Conservation (phyloP, 2,888 invertebrate genomes). For the Erebia palarica region DNA sequence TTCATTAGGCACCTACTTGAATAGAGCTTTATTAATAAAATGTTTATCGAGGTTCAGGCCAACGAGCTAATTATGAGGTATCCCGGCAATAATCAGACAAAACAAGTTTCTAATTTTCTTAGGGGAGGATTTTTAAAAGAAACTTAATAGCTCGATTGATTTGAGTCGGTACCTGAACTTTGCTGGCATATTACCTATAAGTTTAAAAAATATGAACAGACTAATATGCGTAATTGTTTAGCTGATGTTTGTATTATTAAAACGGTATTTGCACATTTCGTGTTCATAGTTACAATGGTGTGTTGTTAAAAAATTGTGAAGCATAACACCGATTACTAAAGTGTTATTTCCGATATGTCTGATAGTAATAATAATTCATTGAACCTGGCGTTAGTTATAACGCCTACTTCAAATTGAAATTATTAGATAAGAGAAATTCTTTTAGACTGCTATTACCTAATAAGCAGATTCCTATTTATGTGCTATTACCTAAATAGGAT, state of each 20-base stretch:
- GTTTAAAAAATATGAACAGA: too few species aligned
- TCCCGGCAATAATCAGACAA: neutral
- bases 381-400: neutral
- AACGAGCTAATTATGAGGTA: neutral
- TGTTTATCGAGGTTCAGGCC: slow-evolving; percentile 7
- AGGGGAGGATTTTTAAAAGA: neutral
- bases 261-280: too few species aligned
- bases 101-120: slow-evolving; percentile 5
- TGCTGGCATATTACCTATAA: too few species aligned
- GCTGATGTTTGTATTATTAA: too few species aligned
- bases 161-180: neutral
- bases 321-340: slow-evolving; percentile 3
- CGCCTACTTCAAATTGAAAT: slow-evolving; percentile 5
- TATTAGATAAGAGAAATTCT: slow-evolving; percentile 1
- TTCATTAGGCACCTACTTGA: slow-evolving; percentile 11
- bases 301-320: neutral
- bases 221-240: too few species aligned
- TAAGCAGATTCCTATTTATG: neutral
- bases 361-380: slow-evolving; percentile 9
- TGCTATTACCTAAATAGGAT: slow-evolving; percentile 22
- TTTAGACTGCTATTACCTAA: neutral
- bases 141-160: too few species aligned
- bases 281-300: too few species aligned
- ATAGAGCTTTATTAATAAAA: slow-evolving; percentile 12
- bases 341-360: slow-evolving; percentile 1